These are phyloP conservation scores for Chaetoderma sp. DNA, from an alignment of 2,888 invertebrate species.

Conservation along the genomic window DNA sequence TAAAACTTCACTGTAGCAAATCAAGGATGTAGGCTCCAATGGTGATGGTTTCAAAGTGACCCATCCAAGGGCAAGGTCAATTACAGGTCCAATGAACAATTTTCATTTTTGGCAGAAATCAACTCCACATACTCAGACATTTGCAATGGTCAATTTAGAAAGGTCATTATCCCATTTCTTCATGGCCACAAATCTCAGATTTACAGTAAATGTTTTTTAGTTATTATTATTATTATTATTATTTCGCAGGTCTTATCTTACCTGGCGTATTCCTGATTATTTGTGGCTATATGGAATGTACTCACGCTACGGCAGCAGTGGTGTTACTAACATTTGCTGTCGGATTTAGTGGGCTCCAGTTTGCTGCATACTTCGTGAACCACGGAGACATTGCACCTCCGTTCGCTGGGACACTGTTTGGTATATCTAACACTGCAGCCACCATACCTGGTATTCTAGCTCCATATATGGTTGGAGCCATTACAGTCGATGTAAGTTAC, in stretches of 20 bases:
- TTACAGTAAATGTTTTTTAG: too few species aligned
- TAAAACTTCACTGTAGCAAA: too few species aligned
- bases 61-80: too few species aligned
- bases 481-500: constrained; percentile 37
- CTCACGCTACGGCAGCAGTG: constrained; percentile 8
- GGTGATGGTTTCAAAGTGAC: too few species aligned
- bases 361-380: constrained; percentile 22
- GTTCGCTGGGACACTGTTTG: constrained; percentile 37
- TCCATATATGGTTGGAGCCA: constrained; percentile 36
- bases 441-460: constrained; percentile 40
- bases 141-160: too few species aligned
- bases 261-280: constrained; percentile 14
- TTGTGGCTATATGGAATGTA: constrained; percentile 26
- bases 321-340: constrained; percentile 24
- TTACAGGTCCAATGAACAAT: too few species aligned
- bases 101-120: too few species aligned
- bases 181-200: too few species aligned
- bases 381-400: constrained; percentile 40
- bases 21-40: too few species aligned
- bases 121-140: too few species aligned
- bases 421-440: constrained; percentile 35
- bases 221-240: too few species aligned
- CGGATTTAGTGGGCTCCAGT: constrained; percentile 20
- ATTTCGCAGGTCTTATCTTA: constrained; percentile 7
- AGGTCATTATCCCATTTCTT: too few species aligned